phyloP scores from a whole-genome alignment of 1,140 invertebrate genomes.

The Thaumetopoea pityocampa region DNA sequence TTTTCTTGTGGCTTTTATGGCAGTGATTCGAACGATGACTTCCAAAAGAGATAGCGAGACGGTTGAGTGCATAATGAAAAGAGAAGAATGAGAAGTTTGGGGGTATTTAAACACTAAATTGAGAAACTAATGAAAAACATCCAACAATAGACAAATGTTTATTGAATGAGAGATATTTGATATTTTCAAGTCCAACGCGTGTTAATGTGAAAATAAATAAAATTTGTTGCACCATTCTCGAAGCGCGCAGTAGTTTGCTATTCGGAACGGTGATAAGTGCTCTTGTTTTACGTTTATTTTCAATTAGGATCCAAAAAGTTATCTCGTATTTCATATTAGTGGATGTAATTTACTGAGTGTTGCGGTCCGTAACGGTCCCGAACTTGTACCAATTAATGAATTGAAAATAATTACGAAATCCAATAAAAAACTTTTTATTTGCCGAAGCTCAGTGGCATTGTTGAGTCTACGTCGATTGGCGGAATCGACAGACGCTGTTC shows the following conservation, averaged over 20 bases:
- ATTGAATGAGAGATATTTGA: slow-evolving; percentile 6
- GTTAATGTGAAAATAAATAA: slow-evolving; percentile 16
- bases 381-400: slow-evolving; percentile 32
- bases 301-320: slow-evolving; percentile 53
- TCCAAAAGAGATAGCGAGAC: too few relatives aligned
- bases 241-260: slow-evolving; percentile 9
- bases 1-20: too few relatives aligned
- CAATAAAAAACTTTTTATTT: slow-evolving; percentile 26
- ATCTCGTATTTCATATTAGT: slow-evolving; percentile 41
- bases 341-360: slow-evolving; percentile 31
- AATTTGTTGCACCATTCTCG: slow-evolving; percentile 18
- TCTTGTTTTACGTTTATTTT: slow-evolving; percentile 36
- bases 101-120: too few relatives aligned
- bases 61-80: too few relatives aligned
- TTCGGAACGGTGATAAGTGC: slow-evolving; percentile 11
- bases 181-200: slow-evolving; percentile 2
- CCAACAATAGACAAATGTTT: too few relatives aligned
- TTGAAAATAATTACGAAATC: slow-evolving; percentile 28
- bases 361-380: slow-evolving; percentile 24
- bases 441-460: slow-evolving; percentile 4
- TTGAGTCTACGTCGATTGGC: slow-evolving; percentile 9
- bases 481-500: slow-evolving; percentile 15
- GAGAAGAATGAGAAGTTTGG: too few relatives aligned
- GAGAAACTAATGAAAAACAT: slow-evolving; percentile 1
- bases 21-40: too few relatives aligned